phyloP scores from a whole-genome alignment of 1,140 invertebrate species.

The Trachymyrmex septentrionalis region DNA sequence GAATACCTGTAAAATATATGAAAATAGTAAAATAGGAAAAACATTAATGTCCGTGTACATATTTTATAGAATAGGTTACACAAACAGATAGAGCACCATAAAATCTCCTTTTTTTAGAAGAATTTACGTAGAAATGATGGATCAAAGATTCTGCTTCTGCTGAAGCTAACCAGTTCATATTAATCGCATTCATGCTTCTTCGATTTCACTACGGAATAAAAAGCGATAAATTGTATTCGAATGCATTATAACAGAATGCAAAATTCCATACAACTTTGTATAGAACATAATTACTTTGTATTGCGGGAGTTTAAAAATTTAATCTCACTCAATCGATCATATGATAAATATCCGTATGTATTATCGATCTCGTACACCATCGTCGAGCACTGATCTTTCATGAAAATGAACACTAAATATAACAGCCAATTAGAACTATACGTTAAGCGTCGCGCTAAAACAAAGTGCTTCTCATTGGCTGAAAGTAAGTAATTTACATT shows the following conservation, averaged over 20 bases:
- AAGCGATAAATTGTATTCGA: background rate
- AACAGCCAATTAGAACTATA: background rate
- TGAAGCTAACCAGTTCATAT: conserved; percentile 85
- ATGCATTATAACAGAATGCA: background rate
- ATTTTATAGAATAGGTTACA: background rate
- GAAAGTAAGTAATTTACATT: background rate
- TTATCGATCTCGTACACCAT: background rate
- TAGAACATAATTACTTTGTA: background rate
- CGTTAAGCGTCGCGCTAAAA: background rate
- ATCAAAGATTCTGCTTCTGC: conserved; percentile 85
- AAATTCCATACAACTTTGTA: background rate
- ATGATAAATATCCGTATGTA: background rate
- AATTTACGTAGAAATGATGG: conserved; percentile 85
- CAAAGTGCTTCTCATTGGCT: background rate
- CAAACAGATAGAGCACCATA: conserved; percentile 79
- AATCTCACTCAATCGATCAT: conserved; percentile 6
- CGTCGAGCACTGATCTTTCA: background rate
- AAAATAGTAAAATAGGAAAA: conserved; percentile 65
- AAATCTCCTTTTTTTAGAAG: conserved; percentile 82
- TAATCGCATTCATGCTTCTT: conserved; percentile 75
- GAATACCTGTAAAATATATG: conserved; percentile 83
- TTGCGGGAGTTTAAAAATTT: background rate
- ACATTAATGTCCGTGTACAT: background rate
- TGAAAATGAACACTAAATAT: background rate
- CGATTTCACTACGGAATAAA: background rate